Percentiles rank a stretch among this genome's conserved stretches.
These are phyloP conservation scores for Muricea muricata DNA, from an alignment of 92 coral and sea anemone genomes.

Conservation along the genomic window DNA sequence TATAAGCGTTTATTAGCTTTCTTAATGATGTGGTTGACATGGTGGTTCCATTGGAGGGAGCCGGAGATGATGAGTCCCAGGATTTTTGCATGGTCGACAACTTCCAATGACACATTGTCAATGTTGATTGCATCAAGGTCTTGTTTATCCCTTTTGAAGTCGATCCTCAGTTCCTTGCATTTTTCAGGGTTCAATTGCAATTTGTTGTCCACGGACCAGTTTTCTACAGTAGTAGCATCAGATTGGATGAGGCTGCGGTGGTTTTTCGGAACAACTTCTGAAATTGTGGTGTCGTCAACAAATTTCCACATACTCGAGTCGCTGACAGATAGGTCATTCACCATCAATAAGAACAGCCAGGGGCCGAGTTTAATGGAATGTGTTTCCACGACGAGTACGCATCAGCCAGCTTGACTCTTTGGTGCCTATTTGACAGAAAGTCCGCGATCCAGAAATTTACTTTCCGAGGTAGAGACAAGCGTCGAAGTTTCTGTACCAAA, in stretches of 20 bases:
- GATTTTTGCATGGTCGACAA: constrained; percentile 41
- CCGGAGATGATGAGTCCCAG: constrained; percentile 29
- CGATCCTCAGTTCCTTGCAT: constrained; percentile 1
- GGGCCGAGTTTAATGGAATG: background rate
- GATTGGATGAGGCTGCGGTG: background rate
- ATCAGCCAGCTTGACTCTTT: constrained; percentile 10
- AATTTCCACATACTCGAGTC: background rate
- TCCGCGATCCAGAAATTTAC: background rate
- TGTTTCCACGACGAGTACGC: background rate
- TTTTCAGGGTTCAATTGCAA: constrained; percentile 13
- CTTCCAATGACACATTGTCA: background rate
- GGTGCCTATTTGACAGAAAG: background rate
- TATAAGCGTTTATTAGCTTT: constrained; percentile 46
- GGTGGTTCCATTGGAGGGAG: constrained; percentile 39
- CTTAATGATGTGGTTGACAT: constrained; percentile 15
- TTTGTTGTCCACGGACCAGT: constrained; percentile 8
- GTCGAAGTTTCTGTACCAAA: background rate
- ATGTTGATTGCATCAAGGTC: background rate
- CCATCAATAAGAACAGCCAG: background rate
- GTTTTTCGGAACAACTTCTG: background rate
- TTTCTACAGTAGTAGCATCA: background rate
- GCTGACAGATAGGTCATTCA: background rate
- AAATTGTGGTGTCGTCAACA: background rate
- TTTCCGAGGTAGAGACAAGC: background rate
- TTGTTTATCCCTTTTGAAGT: background rate